Evolutionary conservation across 2,113 vertebrate genomes (phyloP).

Genomic region (Gnathonemus echidnorhynchus): DNA sequence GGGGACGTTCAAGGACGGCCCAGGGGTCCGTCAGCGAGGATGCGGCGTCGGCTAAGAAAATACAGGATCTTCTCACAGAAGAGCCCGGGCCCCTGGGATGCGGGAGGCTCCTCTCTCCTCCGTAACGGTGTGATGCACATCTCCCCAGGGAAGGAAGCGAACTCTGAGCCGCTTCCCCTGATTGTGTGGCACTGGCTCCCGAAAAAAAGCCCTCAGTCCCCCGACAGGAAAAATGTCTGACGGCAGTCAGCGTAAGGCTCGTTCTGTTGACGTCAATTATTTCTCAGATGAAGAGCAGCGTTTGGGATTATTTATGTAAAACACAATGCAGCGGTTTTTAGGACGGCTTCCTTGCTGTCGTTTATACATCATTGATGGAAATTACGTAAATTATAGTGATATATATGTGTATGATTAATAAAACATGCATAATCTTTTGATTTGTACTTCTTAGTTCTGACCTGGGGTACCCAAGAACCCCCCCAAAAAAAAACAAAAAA

Average conservation of each 20-base stretch:
- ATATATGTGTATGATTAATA: background rate
- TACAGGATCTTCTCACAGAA: constrained; percentile 61
- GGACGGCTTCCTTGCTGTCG: background rate
- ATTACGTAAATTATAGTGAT: background rate
- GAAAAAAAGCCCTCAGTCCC: constrained; percentile 43
- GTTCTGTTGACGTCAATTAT: constrained; percentile 11
- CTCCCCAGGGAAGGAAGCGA: constrained; percentile 63
- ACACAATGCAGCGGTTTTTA: background rate
- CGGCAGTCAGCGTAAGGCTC: constrained; percentile 18
- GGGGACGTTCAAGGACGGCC: background rate
- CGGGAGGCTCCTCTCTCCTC: constrained; percentile 44
- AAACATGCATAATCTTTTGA: background rate
- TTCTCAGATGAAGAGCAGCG: background rate
- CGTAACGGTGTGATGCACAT: constrained; percentile 39
- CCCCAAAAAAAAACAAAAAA: background rate
- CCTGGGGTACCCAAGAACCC: background rate
- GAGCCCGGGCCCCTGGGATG: constrained; percentile 31
- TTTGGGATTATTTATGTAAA: background rate
- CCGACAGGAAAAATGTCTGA: constrained; percentile 30
- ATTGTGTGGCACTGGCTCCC: constrained; percentile 51
- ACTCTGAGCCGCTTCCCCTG: constrained; percentile 60
- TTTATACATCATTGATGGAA: background rate
- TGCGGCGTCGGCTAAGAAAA: constrained; percentile 39
- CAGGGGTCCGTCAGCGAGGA: constrained; percentile 25
- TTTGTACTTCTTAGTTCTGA: background rate